A percentile compares a stretch with the other conserved stretches of the same genome.
Evolutionary conservation across 2,113 vertebrate species (phyloP).

Genomic region (Athene cunicularia): DNA sequence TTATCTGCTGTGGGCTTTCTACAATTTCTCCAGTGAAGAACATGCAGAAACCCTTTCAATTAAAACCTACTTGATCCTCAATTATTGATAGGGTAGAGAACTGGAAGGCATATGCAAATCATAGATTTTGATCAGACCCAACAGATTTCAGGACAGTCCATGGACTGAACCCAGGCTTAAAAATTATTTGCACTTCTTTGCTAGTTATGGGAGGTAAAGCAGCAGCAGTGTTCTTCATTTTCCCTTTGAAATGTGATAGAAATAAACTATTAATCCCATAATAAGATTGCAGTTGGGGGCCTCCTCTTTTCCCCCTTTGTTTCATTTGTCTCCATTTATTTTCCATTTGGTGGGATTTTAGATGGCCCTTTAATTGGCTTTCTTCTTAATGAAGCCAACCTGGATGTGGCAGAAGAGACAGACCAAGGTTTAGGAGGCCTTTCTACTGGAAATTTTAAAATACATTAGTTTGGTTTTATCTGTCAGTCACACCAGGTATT

Average conservation of each 20-base stretch:
- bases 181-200: background rate
- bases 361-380: background rate
- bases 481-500: background rate
- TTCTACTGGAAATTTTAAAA: background rate
- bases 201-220: background rate
- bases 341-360: accelerated
- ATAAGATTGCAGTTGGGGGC: background rate
- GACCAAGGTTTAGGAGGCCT: accelerated
- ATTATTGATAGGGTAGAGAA: background rate
- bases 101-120: background rate
- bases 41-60: background rate
- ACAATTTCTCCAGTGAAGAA: background rate
- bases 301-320: background rate
- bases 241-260: background rate
- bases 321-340: background rate
- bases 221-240: background rate
- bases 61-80: background rate
- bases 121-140: background rate
- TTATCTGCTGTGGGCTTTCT: background rate
- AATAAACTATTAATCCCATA: background rate
- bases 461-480: background rate
- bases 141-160: background rate
- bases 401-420: background rate
- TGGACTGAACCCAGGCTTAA: background rate
- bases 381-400: background rate